Percentiles rank a stretch among this genome's conserved stretches.
Evolutionary conservation across 1,140 invertebrate species (phyloP).

Genomic region (Portunus trituberculatus): DNA sequence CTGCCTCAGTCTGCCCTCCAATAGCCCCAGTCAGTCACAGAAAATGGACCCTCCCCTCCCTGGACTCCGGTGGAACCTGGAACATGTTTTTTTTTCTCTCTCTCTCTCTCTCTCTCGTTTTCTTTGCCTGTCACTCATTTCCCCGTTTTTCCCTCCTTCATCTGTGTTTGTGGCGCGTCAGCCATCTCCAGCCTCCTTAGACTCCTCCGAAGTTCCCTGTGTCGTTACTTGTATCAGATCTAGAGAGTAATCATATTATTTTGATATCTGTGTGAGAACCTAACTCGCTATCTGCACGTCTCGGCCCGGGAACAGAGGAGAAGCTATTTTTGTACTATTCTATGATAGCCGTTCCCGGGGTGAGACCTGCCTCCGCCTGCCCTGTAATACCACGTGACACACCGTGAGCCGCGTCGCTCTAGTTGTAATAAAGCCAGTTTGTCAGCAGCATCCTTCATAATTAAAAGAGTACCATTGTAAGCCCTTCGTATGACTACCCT

Average conservation of each 20-base stretch:
- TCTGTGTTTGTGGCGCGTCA: constrained; percentile 64
- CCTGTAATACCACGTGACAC: constrained; percentile 62
- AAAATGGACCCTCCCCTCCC: background rate
- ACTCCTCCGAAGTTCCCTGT: constrained; percentile 61
- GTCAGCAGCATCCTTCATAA: constrained; percentile 75
- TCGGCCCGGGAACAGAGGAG: constrained; percentile 72
- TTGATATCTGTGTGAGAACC: constrained; percentile 74
- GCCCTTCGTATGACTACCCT: background rate
- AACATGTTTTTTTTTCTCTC: background rate
- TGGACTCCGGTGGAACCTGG: background rate
- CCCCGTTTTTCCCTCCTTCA: background rate
- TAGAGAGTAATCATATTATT: constrained; percentile 73
- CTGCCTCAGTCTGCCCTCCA: background rate
- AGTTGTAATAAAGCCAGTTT: constrained; percentile 73
- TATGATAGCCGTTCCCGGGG: constrained; percentile 74
- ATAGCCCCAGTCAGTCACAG: background rate
- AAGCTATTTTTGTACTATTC: constrained; percentile 76
- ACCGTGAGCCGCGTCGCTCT: constrained; percentile 64
- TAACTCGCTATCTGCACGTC: constrained; percentile 68
- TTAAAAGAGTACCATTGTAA: constrained; percentile 72
- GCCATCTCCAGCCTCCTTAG: constrained; percentile 68
- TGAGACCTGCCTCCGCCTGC: constrained; percentile 65
- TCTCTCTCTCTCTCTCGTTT: background rate
- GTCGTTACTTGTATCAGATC: constrained; percentile 69
- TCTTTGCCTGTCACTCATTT: background rate